These are phyloP conservation scores for Poecilia picta DNA, from an alignment of 2,797 vertebrate species.

Conservation along the genomic window DNA sequence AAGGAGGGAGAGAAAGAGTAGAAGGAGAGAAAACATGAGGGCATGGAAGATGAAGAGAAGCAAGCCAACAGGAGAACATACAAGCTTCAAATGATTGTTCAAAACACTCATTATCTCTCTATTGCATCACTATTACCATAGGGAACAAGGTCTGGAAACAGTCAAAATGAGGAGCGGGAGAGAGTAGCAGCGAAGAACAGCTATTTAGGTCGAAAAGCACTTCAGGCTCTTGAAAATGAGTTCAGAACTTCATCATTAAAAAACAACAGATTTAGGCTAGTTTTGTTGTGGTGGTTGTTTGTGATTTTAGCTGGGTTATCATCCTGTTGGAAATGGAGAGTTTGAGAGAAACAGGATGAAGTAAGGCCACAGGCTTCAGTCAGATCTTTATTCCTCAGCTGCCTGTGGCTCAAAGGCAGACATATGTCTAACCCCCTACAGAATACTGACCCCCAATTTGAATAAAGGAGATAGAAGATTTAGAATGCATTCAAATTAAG, in stretches of 20 bases:
- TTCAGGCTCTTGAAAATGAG: constrained; percentile 70
- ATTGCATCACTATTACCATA: constrained; percentile 76
- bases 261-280: constrained; percentile 70
- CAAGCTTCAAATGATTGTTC: constrained; percentile 69
- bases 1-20: constrained; percentile 2
- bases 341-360: constrained; percentile 43
- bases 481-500: constrained; percentile 20
- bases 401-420: constrained; percentile 37
- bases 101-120: constrained; percentile 77
- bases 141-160: constrained; percentile 72
- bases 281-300: constrained; percentile 67
- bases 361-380: constrained; percentile 45
- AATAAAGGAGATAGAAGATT: constrained; percentile 5
- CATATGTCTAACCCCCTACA: constrained; percentile 29
- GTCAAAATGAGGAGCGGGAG: constrained; percentile 56
- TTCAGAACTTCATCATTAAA: constrained; percentile 76
- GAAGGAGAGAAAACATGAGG: constrained; percentile 52
- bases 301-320: constrained; percentile 50
- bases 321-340: constrained; percentile 29
- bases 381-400: constrained; percentile 31
- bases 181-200: constrained; percentile 39
- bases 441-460: constrained; percentile 23
- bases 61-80: constrained; percentile 65
- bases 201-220: constrained; percentile 79
- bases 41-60: constrained; percentile 66